Conservation (phyloP, 2,113 vertebrate species). For the Malaclemys terrapin region DNA sequence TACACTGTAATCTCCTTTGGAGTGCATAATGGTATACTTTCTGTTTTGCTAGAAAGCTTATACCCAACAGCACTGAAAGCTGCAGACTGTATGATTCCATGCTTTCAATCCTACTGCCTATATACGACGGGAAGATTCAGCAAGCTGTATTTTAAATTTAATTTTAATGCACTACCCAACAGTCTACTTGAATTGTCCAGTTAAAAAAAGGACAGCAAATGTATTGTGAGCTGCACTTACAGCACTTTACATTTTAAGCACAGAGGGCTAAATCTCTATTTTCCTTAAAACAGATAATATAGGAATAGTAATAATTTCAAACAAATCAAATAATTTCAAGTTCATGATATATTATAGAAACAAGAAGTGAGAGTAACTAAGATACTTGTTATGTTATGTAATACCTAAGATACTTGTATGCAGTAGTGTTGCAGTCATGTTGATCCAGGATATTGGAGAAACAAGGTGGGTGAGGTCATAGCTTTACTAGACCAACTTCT, state of each 20-base stretch:
- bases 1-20: not conserved
- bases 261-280: not conserved
- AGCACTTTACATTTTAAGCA: not conserved
- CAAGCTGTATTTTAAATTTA: not conserved
- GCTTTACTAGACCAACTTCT: not conserved
- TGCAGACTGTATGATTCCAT: slow-evolving; percentile 39
- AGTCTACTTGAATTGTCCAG: not conserved
- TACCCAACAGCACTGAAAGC: not conserved
- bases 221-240: not conserved
- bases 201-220: not conserved
- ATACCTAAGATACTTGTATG: no score
- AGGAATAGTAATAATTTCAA: not conserved
- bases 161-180: not conserved
- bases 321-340: not conserved
- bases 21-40: not conserved
- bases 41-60: not conserved
- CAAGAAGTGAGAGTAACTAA: not conserved
- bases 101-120: not conserved
- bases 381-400: not conserved
- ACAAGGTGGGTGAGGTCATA: not conserved
- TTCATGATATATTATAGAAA: not conserved
- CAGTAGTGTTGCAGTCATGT: not conserved
- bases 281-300: not conserved
- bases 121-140: not conserved
- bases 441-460: not conserved